Evolutionary conservation across 1,140 invertebrate genomes (phyloP).

Genomic region (Trichomalopsis sarcophagae): DNA sequence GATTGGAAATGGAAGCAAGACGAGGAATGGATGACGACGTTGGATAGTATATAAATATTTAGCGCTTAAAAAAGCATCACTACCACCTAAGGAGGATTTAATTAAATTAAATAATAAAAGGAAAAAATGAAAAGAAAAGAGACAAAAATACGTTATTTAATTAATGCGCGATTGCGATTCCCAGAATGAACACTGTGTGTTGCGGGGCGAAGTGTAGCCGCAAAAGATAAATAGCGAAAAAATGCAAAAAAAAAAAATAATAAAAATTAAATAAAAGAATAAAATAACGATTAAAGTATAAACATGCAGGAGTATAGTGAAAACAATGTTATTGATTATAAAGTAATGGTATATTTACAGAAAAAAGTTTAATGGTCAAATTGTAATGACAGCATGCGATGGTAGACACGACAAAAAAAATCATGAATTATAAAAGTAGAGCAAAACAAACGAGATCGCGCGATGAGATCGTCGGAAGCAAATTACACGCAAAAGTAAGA

Average conservation of each 20-base stretch:
- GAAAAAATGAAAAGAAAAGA: slow-evolving; percentile 57
- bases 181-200: slow-evolving; percentile 48
- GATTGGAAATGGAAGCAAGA: slow-evolving; percentile 19
- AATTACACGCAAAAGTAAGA: slow-evolving; percentile 22
- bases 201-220: slow-evolving; percentile 29
- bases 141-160: slow-evolving; percentile 61
- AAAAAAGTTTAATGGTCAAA: slow-evolving; percentile 47
- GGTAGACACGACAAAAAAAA: slow-evolving; percentile 54
- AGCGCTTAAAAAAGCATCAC: slow-evolving; percentile 50
- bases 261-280: slow-evolving; percentile 58
- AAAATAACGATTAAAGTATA: slow-evolving; percentile 45
- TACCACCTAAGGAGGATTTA: slow-evolving; percentile 49
- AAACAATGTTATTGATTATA: slow-evolving; percentile 55
- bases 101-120: slow-evolving; percentile 54
- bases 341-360: slow-evolving; percentile 35
- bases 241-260: slow-evolving; percentile 59
- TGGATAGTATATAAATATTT: slow-evolving; percentile 57
- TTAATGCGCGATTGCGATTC: slow-evolving; percentile 50
- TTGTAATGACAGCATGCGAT: slow-evolving; percentile 56
- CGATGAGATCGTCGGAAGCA: slow-evolving; percentile 22
- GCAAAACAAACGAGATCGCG: slow-evolving; percentile 56
- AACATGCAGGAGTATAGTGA: slow-evolving; percentile 34
- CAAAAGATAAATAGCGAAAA: slow-evolving; percentile 13
- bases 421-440: slow-evolving; percentile 52
- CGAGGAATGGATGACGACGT: slow-evolving; percentile 34